Conservation (phyloP, 2,113 vertebrate species). For the Sander vitreus region DNA sequence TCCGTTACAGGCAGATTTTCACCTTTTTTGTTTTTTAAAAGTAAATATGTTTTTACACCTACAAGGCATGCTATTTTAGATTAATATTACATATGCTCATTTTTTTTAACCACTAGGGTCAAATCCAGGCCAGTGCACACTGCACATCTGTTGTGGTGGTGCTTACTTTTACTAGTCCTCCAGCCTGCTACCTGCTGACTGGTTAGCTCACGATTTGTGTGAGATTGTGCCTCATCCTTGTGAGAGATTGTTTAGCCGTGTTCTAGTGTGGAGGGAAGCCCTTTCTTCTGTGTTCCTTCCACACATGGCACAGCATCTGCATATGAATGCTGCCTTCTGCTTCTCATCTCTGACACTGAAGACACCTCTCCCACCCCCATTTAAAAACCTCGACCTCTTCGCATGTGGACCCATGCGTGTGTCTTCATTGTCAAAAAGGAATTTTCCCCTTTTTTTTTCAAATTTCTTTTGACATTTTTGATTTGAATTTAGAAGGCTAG, state of each 20-base stretch:
- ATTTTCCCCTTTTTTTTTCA: not conserved
- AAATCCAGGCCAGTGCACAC: conserved; percentile 62
- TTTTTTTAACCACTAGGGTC: conserved; percentile 47
- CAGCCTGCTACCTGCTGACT: conserved; percentile 49
- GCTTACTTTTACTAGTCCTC: conserved; percentile 36
- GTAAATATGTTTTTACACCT: not conserved
- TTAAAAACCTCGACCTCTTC: conserved; percentile 12
- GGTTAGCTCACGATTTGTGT: conserved; percentile 28
- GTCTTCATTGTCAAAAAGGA: not conserved
- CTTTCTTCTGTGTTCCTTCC: conserved; percentile 42
- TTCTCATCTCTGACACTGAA: conserved; percentile 53
- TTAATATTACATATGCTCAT: conserved; percentile 1
- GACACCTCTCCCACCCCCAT: conserved; percentile 23
- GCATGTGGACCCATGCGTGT: conserved; percentile 3
- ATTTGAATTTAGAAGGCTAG: not conserved
- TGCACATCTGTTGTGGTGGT: conserved; percentile 54
- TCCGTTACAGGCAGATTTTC: not conserved
- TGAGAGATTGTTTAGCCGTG: conserved; percentile 47
- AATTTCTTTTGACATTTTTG: not conserved
- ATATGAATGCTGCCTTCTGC: conserved; percentile 81
- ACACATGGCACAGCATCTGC: conserved; percentile 76
- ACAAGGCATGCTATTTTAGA: not conserved
- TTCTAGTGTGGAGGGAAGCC: conserved; percentile 58
- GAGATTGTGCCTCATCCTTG: conserved; percentile 9
- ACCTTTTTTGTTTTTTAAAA: not conserved